Percentiles rank a stretch among this genome's conserved stretches.
Evolutionary conservation across 2,113 vertebrate species (phyloP).

Genomic region (Ibidorhyncha struthersii): DNA sequence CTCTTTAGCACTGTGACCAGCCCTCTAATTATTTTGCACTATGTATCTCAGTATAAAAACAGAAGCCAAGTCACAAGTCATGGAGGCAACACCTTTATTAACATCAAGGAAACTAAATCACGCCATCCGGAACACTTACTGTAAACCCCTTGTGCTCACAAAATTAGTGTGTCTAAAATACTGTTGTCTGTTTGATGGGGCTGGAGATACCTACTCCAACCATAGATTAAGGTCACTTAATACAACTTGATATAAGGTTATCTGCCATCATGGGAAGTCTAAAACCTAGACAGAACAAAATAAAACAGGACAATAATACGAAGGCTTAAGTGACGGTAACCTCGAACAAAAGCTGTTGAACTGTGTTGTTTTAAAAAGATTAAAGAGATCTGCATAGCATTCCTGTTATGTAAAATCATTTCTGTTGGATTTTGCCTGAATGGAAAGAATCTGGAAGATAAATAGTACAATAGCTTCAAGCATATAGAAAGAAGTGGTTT

Average conservation of each 20-base stretch:
- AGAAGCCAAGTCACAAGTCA: constrained; percentile 56
- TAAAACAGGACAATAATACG: not conserved
- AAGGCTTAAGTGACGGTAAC: not conserved
- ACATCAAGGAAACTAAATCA: constrained; percentile 58
- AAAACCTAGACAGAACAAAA: not conserved
- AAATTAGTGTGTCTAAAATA: not conserved
- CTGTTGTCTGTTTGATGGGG: not conserved
- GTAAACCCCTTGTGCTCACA: not conserved
- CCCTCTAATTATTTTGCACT: constrained; percentile 58
- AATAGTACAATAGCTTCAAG: not conserved
- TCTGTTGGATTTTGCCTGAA: not conserved
- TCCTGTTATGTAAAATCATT: not conserved
- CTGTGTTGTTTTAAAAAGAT: not conserved
- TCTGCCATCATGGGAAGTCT: not conserved
- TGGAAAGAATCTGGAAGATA: not conserved
- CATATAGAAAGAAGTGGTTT: not conserved
- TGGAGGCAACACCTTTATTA: constrained; percentile 33
- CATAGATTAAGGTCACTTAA: not conserved
- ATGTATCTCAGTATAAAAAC: constrained; percentile 48
- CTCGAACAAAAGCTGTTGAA: not conserved
- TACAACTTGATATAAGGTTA: not conserved
- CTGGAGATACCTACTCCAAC: not conserved
- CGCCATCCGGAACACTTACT: not conserved
- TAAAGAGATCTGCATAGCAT: not conserved
- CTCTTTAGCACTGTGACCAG: constrained; percentile 32